A percentile compares a stretch with the other conserved stretches of the same genome.
phyloP scores from a whole-genome alignment of 2,113 vertebrate genomes.

The Cromileptes altivelis region DNA sequence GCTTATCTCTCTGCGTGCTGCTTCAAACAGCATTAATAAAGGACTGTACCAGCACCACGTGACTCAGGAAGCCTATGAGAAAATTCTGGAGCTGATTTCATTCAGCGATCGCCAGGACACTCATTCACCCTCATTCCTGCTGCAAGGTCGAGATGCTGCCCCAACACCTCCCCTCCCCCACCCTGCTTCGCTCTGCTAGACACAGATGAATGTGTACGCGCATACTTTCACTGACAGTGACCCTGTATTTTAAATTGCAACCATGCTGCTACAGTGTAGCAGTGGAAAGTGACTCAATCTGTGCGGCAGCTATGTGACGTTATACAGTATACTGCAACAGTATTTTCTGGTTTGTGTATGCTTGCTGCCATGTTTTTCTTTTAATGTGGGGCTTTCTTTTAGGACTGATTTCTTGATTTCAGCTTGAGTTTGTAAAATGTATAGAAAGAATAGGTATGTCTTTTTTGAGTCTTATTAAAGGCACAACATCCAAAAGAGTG shows the following conservation, averaged over 20 bases:
- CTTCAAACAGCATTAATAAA: constrained; percentile 37
- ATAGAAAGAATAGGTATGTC: background rate
- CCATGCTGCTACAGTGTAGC: constrained; percentile 17
- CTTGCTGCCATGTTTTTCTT: background rate
- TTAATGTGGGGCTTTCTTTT: background rate
- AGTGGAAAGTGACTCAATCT: constrained; percentile 54
- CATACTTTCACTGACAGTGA: constrained; percentile 47
- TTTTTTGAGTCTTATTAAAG: background rate
- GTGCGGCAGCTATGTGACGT: constrained; percentile 38
- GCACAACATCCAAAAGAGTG: background rate
- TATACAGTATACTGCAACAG: background rate
- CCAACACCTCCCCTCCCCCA: constrained; percentile 50
- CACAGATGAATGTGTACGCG: constrained; percentile 31
- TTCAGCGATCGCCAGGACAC: constrained; percentile 65
- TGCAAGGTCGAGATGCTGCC: constrained; percentile 74
- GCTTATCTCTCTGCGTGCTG: constrained; percentile 45
- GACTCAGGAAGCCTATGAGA: constrained; percentile 52
- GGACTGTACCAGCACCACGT: constrained; percentile 16
- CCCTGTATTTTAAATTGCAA: constrained; percentile 46
- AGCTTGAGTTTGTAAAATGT: fast-evolving
- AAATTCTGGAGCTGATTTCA: constrained; percentile 56
- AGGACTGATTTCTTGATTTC: background rate
- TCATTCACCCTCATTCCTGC: constrained; percentile 68
- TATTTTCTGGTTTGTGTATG: background rate
- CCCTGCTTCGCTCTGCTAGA: constrained; percentile 8